Evolutionary conservation across 2,888 invertebrate species (phyloP), one percentile per base, ranked within the genome.

Genomic region (Camponotus fellah): DNA sequence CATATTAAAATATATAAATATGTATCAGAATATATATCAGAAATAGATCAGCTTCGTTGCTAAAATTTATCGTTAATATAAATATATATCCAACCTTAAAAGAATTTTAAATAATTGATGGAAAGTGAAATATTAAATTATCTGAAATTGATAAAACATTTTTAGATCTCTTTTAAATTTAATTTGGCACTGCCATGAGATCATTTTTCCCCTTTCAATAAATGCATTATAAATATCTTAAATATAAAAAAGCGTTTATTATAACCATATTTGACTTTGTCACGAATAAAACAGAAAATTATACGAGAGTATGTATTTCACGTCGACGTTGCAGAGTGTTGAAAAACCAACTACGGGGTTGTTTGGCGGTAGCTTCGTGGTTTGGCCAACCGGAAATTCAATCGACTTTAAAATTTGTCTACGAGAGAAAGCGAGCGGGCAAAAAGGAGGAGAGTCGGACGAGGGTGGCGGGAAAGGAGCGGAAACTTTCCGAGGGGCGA

Each of bases 331-430:
- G 82, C 71, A 60, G 58, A 62, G 60, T 37, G 81, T 74, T 79
- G 75, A 84, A 81, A 84, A 87, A 79, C 77, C 75, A 84, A 66
- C 69, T 46, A 62, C 58, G 62, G 37, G 58, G 64, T 79, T 65
- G 79, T 80, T 86, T 82, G 82, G 69, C 40, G 72, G 82, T 32
- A 46, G 80, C 72, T 79, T 83, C 69, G 82, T 68, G 86, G 80
- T 88, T 74, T 76, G 81, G 65, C 82, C 85, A 49, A 81, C 76
- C 68, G 77, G 83, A 84, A 85, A 90, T 89, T 88, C 84, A 88
- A 90, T 89, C 85, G 89, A 86, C 80, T 91, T 86, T 86, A 82
- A 88, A 91, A 89, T 90, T 88, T 69, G 80, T 80, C 74, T 66
- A 82, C 58, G 66, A 71, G 64, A 71, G 80, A 71, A 82, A 49